phyloP scores from a whole-genome alignment of 35 echinoderm and acorn worm species.

The Strongylocentrotus purpuratus region DNA sequence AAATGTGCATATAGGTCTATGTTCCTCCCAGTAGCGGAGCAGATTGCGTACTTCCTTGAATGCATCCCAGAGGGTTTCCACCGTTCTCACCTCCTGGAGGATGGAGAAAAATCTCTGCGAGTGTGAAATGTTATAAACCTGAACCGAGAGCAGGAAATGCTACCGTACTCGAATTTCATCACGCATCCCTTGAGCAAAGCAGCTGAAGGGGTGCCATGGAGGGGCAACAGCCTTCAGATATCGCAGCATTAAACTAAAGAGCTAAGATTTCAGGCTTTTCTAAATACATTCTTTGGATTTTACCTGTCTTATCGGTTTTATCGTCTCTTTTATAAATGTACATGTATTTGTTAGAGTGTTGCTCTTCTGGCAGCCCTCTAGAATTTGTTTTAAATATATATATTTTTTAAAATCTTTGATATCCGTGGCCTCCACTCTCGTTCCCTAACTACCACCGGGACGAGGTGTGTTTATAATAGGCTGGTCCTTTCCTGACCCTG shows the following conservation, averaged over 20 bases:
- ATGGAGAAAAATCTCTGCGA: not conserved
- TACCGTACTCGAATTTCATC: constrained; percentile 23
- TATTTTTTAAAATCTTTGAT: too few species aligned
- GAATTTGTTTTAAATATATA: too few species aligned
- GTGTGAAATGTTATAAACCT: not conserved
- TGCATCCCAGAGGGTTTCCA: not conserved
- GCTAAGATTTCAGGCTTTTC: not conserved
- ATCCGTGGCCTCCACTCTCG: too few species aligned
- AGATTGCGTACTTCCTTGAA: not conserved
- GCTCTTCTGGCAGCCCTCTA: too few species aligned
- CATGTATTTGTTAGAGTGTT: too few species aligned
- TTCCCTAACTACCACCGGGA: too few species aligned
- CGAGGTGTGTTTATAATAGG: too few species aligned
- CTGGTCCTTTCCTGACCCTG: too few species aligned
- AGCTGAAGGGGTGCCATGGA: not conserved
- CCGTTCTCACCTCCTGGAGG: not conserved
- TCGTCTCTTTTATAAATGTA: too few species aligned
- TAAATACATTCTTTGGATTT: not conserved
- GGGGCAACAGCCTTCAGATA: not conserved
- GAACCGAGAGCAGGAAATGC: constrained; percentile 20
- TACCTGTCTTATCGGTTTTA: too few species aligned
- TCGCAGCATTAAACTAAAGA: not conserved
- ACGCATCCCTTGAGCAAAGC: not conserved
- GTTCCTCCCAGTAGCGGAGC: not conserved
- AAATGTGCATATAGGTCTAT: not conserved